These are phyloP conservation scores for Pangasianodon gigas DNA, from an alignment of 2,113 vertebrate species.

Conservation along the genomic window DNA sequence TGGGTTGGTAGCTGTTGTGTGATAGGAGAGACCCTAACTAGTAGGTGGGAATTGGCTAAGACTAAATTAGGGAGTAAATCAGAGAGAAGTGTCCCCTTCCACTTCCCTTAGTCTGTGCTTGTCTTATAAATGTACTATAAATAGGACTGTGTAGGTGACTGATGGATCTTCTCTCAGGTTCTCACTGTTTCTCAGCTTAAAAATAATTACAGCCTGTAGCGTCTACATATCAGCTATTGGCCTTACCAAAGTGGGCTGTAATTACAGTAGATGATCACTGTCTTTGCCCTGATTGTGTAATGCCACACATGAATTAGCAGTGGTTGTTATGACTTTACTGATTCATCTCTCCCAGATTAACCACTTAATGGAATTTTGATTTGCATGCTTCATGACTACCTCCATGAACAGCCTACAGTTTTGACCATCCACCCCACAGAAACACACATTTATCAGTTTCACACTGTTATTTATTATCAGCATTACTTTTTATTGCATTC, in stretches of 20 bases:
- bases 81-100: background rate
- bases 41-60: background rate
- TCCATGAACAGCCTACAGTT: background rate
- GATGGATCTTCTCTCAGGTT: background rate
- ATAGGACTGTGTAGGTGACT: background rate
- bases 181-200: background rate
- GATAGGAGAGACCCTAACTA: background rate
- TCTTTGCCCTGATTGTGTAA: background rate
- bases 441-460: background rate
- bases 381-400: background rate
- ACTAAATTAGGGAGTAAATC: background rate
- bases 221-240: background rate
- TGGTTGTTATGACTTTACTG: background rate
- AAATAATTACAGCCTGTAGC: background rate
- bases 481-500: background rate
- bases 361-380: background rate
- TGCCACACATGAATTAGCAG: background rate
- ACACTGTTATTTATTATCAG: background rate
- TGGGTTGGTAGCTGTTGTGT: background rate
- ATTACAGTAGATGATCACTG: background rate
- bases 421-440: background rate
- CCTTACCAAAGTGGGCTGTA: background rate
- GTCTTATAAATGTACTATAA: background rate
- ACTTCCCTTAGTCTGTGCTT: background rate
- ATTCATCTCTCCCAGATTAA: background rate